A percentile compares a stretch with the other conserved stretches of the same genome.
Conservation (phyloP, 2,888 invertebrate species). For the Hirtodrosophila confusa region DNA sequence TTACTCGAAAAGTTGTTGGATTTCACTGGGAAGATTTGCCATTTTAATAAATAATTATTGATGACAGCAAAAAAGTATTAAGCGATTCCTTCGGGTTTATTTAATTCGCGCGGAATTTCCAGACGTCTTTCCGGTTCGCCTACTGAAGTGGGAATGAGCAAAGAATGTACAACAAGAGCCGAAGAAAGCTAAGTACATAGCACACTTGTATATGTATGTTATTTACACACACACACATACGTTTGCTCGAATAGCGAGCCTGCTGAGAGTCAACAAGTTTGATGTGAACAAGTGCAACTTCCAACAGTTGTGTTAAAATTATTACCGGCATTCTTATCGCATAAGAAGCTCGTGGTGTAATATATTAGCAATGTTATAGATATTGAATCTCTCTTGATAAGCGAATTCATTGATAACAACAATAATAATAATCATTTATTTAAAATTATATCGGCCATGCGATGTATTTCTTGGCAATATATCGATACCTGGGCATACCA, state of each 20-base stretch:
- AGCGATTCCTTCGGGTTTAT: constrained; percentile 23
- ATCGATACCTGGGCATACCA: constrained; percentile 21
- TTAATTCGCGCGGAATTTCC: constrained; percentile 23
- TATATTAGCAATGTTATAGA: not conserved
- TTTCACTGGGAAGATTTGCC: constrained; percentile 71
- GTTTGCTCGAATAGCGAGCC: not conserved
- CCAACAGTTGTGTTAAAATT: no score
- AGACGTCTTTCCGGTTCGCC: constrained; percentile 45
- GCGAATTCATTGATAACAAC: not conserved
- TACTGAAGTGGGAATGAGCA: constrained; percentile 40
- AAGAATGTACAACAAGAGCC: constrained; percentile 17
- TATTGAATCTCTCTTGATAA: not conserved
- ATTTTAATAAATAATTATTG: constrained; percentile 44
- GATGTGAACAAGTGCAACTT: constrained; percentile 19
- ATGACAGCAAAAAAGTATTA: constrained; percentile 7
- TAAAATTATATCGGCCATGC: not conserved
- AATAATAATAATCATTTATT: not conserved
- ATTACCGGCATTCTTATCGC: constrained; percentile 20
- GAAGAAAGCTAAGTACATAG: constrained; percentile 38
- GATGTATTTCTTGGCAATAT: not conserved
- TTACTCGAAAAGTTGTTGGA: constrained; percentile 76
- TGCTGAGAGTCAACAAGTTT: constrained; percentile 42
- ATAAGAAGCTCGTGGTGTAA: not conserved
- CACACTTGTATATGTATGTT: constrained; percentile 1
- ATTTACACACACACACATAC: no score